Base-by-base conservation (phyloP, 2,888 invertebrate genomes). In the Pristionchus maxplancki region DNA sequence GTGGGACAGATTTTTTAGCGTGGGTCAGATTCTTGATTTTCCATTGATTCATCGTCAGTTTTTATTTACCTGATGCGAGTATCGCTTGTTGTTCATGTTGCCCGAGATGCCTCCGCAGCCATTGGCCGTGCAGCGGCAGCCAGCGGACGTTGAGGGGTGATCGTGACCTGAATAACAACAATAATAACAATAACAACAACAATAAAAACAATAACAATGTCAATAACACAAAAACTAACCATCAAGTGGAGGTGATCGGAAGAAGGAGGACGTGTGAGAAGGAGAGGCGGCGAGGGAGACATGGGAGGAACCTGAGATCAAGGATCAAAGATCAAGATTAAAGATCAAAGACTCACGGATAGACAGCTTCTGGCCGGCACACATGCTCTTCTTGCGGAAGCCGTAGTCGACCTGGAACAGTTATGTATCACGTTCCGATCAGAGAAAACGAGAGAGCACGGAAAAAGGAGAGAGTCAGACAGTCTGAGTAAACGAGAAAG, bases 341-440 rank as follows among this genome's bases (percentile, higher is more conserved):
- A 48, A 31, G 44, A 48, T n/a, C n/a, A n/a, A n/a, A n/a, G 11
- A 50, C 86, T 87, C 34, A 87, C 86, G 86, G 1, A 87, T 34
- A 17, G 86, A 87, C 24, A 87, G 48, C n/a, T 87, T 87, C 86
- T 87, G 48, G n/a, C 71, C 86, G 9, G 62, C 50, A 6, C 34
- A 50, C 28, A 87, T 78, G 62, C 40, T 44, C 88, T 88, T 88
- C 67, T 88, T 81, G 48, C 88, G 88, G n/a, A 81, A 67, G 24
- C 88, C 88, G 44, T 82, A 88, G 50, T 88, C 88, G 24, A 88
- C 88, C 88, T 88, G 87, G 11, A 71, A 74, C 5, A 58, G 9
- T 31, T 1, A 3, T n/a, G n/a, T n/a, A n/a, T n/a, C 17, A 37
- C 71, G 28, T n/a, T 40, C 44, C 40, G 28, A 8, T 40, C 81